Evolutionary conservation across 2,797 vertebrate species (phyloP).

Genomic region (Megaceryle alcyon): DNA sequence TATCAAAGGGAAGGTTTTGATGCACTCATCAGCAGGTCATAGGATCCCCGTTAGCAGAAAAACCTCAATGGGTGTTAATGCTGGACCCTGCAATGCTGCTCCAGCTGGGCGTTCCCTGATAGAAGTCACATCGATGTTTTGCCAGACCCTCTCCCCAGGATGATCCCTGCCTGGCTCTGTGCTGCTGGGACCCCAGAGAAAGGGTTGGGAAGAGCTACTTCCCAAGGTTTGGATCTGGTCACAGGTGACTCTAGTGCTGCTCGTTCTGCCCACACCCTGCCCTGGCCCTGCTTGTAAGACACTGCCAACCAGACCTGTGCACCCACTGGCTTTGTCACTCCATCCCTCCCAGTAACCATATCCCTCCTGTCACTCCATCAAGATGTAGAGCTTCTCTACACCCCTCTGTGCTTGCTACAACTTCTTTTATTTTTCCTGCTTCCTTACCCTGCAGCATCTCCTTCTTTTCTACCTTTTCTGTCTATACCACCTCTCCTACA

Average conservation of each 20-base stretch:
- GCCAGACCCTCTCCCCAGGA: not conserved
- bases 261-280: not conserved
- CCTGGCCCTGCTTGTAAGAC: not conserved
- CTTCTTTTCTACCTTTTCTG: not conserved
- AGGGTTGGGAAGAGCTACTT: not conserved
- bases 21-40: too few species aligned
- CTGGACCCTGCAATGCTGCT: not conserved
- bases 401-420: not conserved
- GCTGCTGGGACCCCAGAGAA: not conserved
- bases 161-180: not conserved
- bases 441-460: not conserved
- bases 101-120: not conserved
- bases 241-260: not conserved
- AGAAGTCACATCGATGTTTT: rapidly evolving
- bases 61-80: rapidly evolving
- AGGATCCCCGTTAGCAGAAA: not conserved
- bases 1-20: too few species aligned
- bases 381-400: not conserved
- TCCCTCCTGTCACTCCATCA: not conserved
- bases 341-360: not conserved
- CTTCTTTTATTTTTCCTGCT: not conserved
- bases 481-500: not conserved
- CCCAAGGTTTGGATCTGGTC: not conserved
- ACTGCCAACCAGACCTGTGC: not conserved
- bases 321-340: not conserved